A percentile compares a stretch with the other conserved stretches of the same genome.
These are phyloP conservation scores for Epirrita christyi DNA, from an alignment of 2,888 invertebrate species.

Conservation along the genomic window DNA sequence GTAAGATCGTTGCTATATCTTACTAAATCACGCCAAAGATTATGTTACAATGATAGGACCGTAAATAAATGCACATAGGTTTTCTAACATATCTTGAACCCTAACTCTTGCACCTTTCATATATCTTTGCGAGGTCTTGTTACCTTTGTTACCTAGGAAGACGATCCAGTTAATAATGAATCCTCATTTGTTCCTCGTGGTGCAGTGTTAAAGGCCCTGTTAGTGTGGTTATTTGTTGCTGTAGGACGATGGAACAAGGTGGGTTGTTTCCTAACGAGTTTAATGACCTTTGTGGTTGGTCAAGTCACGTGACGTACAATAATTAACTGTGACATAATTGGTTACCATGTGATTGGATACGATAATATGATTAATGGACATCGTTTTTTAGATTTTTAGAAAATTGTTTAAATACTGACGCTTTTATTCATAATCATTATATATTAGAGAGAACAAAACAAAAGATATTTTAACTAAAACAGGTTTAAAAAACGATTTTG, in stretches of 20 bases:
- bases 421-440: too few species aligned
- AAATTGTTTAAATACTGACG: background rate
- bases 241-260: background rate
- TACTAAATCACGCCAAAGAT: background rate
- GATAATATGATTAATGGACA: background rate
- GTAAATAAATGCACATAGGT: background rate
- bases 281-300: background rate
- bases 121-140: slow-evolving; percentile 3
- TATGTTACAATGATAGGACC: background rate
- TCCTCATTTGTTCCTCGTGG: slow-evolving; percentile 12
- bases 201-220: slow-evolving; percentile 8
- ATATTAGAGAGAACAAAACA: too few species aligned
- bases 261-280: background rate
- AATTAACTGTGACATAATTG: background rate
- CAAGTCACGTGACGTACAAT: background rate
- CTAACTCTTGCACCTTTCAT: background rate
- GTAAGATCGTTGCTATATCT: background rate
- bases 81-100: slow-evolving; percentile 2
- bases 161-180: slow-evolving; percentile 12
- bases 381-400: background rate
- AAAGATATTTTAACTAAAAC: too few species aligned
- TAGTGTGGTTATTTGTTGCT: slow-evolving; percentile 2
- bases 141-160: slow-evolving; percentile 1
- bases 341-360: too few species aligned
- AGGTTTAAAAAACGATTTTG: too few species aligned